Evolutionary conservation across 2,797 vertebrate genomes (phyloP).

Genomic region (Odontamblyopus lacepedii): DNA sequence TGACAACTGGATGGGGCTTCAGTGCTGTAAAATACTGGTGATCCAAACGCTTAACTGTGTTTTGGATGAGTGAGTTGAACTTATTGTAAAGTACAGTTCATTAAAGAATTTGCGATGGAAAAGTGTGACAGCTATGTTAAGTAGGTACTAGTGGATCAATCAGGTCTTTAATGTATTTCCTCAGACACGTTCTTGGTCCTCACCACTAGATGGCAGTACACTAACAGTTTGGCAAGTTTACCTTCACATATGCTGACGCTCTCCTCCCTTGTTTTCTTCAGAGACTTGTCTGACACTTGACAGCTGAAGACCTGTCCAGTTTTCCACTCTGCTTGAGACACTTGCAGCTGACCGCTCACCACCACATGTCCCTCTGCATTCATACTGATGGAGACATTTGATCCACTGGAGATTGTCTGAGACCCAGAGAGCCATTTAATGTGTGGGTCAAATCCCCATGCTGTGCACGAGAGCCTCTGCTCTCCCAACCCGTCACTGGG

Average conservation of each 20-base stretch:
- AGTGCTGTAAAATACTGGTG: no score
- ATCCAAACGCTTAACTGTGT: no score
- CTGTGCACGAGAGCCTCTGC: slow-evolving; percentile 59
- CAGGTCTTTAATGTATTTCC: no score
- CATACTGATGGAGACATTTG: slow-evolving; percentile 23
- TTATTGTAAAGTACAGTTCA: no score
- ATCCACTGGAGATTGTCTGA: fast-evolving
- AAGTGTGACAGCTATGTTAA: no score
- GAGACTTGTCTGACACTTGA: slow-evolving; percentile 44
- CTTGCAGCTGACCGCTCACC: slow-evolving; percentile 50
- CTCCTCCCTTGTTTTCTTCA: not conserved
- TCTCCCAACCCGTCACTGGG: slow-evolving; percentile 21
- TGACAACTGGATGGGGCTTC: no score
- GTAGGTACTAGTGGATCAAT: no score
- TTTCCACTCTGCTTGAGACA: slow-evolving; percentile 56
- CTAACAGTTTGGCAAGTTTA: slow-evolving; percentile 16
- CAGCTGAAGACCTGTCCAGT: slow-evolving; percentile 50
- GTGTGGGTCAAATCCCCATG: slow-evolving; percentile 56
- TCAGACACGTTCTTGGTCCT: no score
- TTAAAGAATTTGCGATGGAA: no score
- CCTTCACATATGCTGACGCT: slow-evolving; percentile 59
- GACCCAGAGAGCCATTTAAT: slow-evolving; percentile 53
- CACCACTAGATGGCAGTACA: no score
- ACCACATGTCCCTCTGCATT: slow-evolving; percentile 45
- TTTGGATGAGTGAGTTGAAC: no score